Base-by-base conservation (phyloP, 2,113 vertebrate genomes). In the Pyxicephalus adspersus region DNA sequence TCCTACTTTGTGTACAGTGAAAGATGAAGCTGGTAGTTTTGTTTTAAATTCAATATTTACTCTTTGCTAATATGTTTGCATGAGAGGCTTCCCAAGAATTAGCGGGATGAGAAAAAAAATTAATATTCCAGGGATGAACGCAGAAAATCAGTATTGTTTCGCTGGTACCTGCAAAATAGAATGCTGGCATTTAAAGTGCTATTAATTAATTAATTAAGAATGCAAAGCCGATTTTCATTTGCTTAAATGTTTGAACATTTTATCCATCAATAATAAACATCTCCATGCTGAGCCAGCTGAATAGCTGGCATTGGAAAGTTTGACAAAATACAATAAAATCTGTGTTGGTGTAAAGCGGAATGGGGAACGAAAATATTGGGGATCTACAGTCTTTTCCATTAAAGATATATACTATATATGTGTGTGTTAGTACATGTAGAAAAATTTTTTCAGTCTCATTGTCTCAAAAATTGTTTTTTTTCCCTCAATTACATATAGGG, bases 31-130 rank as follows among this genome's bases (percentile, higher is more conserved):
- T 92, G 83, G 89, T 95, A 96, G 92, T 98, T 97, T 95, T 97
- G 95, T 96, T 95, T 92, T 94, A 95, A 94, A 96, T 96, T 96
- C 96, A 99, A 98, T 98, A 98, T 99, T 99, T 99, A 97, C 96
- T 94, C 95, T 95, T 95, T 94, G 94, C 95, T 97, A 94, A 94
- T 95, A 93, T 94, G 94, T 96, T 96, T 95, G 94, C 95, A 94
- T 89, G 94, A 91, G 89, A 94, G 94, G 94, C 94, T 95, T 95
- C 92, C 91, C 86, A 86, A 91, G 88, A 89, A 93, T 95, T 94
- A 94, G 88, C 91, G 91, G 95, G 94, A 92, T 84, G 89, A 80
- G 58, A 92, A 91, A 70, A 89, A 89, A 89, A 91, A 92, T 94
- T 95, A 94, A 95, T 95, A 95, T 95, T 93, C 93, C 92, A 89